Conservation (phyloP, 2,888 invertebrate species). For the Torymus tubicola region DNA sequence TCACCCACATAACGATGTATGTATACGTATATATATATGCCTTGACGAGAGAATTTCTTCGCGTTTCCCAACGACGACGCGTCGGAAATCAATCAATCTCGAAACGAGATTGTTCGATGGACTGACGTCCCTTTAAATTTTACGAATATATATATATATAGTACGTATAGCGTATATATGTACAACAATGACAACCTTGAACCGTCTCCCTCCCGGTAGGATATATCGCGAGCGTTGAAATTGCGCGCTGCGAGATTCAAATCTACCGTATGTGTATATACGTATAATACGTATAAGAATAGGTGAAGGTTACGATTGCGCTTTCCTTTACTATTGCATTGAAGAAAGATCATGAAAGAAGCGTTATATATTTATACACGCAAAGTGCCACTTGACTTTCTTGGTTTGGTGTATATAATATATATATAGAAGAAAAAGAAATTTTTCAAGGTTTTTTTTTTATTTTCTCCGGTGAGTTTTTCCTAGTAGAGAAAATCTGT, state of each 20-base stretch:
- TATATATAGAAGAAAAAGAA: too few species aligned
- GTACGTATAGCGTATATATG: too few species aligned
- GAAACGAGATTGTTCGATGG: neutral
- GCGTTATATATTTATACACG: neutral
- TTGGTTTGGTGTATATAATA: too few species aligned
- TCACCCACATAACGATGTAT: neutral
- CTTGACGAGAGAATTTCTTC: neutral
- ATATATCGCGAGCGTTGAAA: conserved; percentile 3
- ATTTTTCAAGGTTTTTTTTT: too few species aligned
- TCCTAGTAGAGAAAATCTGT: too few species aligned
- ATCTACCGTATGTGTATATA: neutral
- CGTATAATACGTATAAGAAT: neutral
- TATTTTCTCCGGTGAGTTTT: too few species aligned
- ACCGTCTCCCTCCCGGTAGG: conserved; percentile 1
- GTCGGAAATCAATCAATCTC: conserved; percentile 38
- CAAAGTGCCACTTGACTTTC: too few species aligned
- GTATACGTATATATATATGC: too few species aligned
- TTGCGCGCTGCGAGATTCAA: conserved; percentile 5
- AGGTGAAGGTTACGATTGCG: conserved; percentile 39
- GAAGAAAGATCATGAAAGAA: neutral
- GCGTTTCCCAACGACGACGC: conserved; percentile 22
- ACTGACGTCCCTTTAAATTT: conserved; percentile 15
- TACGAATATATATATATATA: neutral
- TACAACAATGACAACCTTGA: conserved; percentile 27
- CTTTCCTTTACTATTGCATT: neutral